phyloP scores from a whole-genome alignment of 2,113 vertebrate species.

The Psilopogon haemacephalus region DNA sequence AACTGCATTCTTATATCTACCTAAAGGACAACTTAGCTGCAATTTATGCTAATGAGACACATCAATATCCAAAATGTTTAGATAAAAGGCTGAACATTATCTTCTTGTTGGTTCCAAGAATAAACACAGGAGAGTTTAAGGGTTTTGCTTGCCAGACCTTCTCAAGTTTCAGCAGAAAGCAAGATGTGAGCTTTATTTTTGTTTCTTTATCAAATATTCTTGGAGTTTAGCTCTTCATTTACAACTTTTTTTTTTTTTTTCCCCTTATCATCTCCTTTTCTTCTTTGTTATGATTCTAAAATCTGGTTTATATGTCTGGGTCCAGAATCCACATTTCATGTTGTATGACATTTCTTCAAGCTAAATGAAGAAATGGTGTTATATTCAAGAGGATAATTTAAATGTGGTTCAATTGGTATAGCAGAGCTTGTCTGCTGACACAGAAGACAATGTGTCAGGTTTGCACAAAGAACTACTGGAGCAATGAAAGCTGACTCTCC shows the following conservation, averaged over 20 bases:
- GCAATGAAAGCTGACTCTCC: neutral
- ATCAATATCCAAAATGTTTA: neutral
- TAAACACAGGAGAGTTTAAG: neutral
- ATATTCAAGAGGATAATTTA: neutral
- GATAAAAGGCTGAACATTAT: neutral
- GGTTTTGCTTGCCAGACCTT: neutral
- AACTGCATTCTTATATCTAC: neutral
- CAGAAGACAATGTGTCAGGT: neutral
- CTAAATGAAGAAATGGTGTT: neutral
- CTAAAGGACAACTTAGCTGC: neutral
- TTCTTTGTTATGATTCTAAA: neutral
- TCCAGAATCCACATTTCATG: neutral
- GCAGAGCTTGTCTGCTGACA: neutral
- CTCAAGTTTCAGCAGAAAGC: neutral
- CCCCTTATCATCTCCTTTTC: neutral
- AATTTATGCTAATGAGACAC: neutral
- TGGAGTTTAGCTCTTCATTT: neutral
- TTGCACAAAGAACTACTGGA: neutral
- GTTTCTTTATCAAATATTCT: neutral
- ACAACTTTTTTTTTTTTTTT: neutral
- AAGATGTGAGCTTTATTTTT: neutral
- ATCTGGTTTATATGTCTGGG: neutral
- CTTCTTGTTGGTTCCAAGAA: neutral
- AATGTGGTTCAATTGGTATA: neutral
- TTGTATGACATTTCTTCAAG: neutral